phyloP scores from a whole-genome alignment of 2,888 invertebrate species.

The Limulus polyphemus region DNA sequence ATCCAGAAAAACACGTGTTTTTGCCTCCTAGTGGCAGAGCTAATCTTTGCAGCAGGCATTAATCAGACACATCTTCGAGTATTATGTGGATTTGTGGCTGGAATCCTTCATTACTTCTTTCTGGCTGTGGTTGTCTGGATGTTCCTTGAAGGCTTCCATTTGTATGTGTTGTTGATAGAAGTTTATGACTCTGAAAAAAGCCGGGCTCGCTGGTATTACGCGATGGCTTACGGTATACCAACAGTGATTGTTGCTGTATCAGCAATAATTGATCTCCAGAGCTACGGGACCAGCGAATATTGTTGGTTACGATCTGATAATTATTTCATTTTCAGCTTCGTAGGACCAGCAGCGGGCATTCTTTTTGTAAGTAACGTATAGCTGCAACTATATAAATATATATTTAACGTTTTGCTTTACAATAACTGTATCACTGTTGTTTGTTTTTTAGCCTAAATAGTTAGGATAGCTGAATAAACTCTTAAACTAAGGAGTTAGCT shows the following conservation, averaged over 20 bases:
- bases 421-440: background rate
- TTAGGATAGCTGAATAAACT: no score
- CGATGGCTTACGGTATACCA: conserved; percentile 72
- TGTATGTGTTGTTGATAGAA: conserved; percentile 88
- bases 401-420: background rate
- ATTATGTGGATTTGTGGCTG: conserved; percentile 76
- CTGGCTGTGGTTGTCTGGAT: conserved; percentile 89
- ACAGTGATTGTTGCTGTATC: conserved; percentile 66
- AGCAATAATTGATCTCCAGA: conserved; percentile 59
- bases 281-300: conserved; percentile 66
- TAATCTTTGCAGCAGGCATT: conserved; percentile 80
- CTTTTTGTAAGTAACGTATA: conserved; percentile 41
- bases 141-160: conserved; percentile 91
- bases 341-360: conserved; percentile 75
- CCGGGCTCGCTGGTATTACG: conserved; percentile 77
- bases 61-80: conserved; percentile 71
- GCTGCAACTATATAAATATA: background rate
- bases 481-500: no score
- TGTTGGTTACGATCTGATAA: conserved; percentile 79
- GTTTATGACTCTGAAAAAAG: conserved; percentile 84
- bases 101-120: conserved; percentile 62
- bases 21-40: conserved; percentile 77
- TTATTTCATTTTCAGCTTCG: conserved; percentile 84
- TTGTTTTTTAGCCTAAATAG: no score
- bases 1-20: conserved; percentile 93